A percentile compares a stretch with the other conserved stretches of the same genome.
These are phyloP conservation scores for Periophthalmodon schlosseri DNA, from an alignment of 2,113 vertebrate genomes.

Conservation along the genomic window DNA sequence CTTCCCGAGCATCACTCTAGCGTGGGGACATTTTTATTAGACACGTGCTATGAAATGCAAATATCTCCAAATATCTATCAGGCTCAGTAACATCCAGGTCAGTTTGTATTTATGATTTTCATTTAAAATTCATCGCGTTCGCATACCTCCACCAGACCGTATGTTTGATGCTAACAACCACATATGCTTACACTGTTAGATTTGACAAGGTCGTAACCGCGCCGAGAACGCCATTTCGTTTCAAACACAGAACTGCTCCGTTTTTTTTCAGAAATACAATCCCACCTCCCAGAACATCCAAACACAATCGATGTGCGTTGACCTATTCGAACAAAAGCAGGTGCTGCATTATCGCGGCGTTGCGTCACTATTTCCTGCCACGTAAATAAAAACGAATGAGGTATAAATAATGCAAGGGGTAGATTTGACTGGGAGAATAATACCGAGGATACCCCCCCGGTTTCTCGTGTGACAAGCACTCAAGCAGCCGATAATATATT, in stretches of 20 bases:
- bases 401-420: conserved; percentile 62
- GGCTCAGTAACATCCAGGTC: background rate
- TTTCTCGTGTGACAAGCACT: conserved; percentile 23
- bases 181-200: conserved; percentile 34
- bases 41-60: conserved; percentile 12
- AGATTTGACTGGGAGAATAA: conserved; percentile 40
- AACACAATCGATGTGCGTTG: conserved; percentile 21
- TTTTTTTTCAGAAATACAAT: background rate
- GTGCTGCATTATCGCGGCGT: conserved; percentile 25
- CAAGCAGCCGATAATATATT: conserved; percentile 62
- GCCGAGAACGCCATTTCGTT: conserved; percentile 34
- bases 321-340: conserved; percentile 59
- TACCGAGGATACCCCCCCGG: conserved; percentile 13
- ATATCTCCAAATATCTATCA: conserved; percentile 5
- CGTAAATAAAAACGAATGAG: conserved; percentile 53
- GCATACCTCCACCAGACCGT: background rate
- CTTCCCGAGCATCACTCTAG: conserved; percentile 1
- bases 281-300: conserved; percentile 21
- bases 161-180: background rate
- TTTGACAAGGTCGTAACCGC: conserved; percentile 39
- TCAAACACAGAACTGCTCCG: conserved; percentile 23
- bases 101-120: conserved; percentile 13
- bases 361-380: conserved; percentile 51
- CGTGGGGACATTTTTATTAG: conserved; percentile 10
- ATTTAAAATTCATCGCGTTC: conserved; percentile 33